Percentiles rank a stretch among this genome's conserved stretches.
phyloP scores from a whole-genome alignment of 2,113 vertebrate genomes.

The Bothrops jararaca region DNA sequence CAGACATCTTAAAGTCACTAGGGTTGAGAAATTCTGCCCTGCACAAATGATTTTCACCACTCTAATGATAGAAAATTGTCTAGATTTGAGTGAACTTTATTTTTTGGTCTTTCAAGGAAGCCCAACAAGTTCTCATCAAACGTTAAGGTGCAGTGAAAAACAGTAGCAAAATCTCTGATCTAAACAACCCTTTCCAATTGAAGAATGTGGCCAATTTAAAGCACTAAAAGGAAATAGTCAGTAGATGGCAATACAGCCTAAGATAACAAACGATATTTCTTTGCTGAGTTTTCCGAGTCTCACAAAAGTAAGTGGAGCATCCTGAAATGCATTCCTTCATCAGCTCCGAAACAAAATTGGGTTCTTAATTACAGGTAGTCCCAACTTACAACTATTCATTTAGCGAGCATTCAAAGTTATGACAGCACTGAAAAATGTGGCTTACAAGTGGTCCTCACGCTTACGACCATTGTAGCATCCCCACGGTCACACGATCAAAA shows the following conservation, averaged over 20 bases:
- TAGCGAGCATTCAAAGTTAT: neutral
- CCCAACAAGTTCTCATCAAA: neutral
- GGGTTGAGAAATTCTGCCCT: neutral
- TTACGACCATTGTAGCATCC: neutral
- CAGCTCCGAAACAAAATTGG: neutral
- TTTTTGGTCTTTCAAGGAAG: neutral
- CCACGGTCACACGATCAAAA: neutral
- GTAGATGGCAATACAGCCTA: constrained; percentile 52
- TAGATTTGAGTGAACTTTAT: neutral
- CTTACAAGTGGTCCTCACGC: neutral
- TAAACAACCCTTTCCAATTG: neutral
- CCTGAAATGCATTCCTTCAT: neutral
- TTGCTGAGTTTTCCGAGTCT: neutral
- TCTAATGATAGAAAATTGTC: neutral
- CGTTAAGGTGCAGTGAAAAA: neutral
- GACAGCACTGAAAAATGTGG: neutral
- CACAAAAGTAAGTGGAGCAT: neutral
- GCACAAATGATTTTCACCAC: neutral
- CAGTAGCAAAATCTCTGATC: neutral
- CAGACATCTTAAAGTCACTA: neutral
- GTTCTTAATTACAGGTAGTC: neutral
- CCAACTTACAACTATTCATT: neutral
- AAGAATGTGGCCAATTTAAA: neutral
- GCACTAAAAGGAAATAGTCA: neutral
- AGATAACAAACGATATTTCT: neutral